Base-by-base conservation (phyloP, 2,797 vertebrate species). In the Acipenser ruthenus region DNA sequence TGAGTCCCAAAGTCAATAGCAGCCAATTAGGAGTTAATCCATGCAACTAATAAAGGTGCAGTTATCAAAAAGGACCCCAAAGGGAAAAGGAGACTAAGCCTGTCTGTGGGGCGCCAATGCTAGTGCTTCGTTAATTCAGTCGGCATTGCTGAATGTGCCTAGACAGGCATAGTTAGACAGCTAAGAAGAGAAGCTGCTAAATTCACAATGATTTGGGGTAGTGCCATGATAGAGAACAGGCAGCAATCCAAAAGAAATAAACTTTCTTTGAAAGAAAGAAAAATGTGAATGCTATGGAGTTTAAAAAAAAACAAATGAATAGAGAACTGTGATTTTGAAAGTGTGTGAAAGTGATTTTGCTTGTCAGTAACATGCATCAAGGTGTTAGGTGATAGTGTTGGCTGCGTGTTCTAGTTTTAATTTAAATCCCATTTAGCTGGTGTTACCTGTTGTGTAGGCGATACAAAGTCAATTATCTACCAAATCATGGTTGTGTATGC, bases 81-180 rank as follows among this genome's bases (percentile, higher is more conserved):
- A 78, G 68, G 73, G 79, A 50, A 8, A 37, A 58, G 71, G 74
- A 71, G 62, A 73, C 65, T 47, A 72, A 79, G 76, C 73, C 75
- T 64, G 66, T 75, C 69, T 55, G 69, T n/a, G 70, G 77, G 67
- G 74, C 69, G 78, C 71, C 79, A 1, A 18, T 76, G 78, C 79
- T 61, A 71, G 60, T 69, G 71, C 8, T 55, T 72, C 79, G 76
- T 75, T 73, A 67, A 73, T 76, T 79, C 75, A 80, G 74, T 80
- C 73, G 10, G 60, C 7, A 55, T 47, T 56, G 11, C n/a, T 9
- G 56, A 59, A 58, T 66, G 55, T 66, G 65, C 15, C 56, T 15
- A 55, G 56, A 65, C 4, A 15, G 37, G 58, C 49, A 37, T 13
- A 67, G 60, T 12, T n/a, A 53, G 15, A 60, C 7, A 50, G 63